Percentiles rank a stretch among this genome's conserved stretches.
These are phyloP conservation scores for Ichneumoninae sp. DNA, from an alignment of 2,888 invertebrate species.

Conservation along the genomic window DNA sequence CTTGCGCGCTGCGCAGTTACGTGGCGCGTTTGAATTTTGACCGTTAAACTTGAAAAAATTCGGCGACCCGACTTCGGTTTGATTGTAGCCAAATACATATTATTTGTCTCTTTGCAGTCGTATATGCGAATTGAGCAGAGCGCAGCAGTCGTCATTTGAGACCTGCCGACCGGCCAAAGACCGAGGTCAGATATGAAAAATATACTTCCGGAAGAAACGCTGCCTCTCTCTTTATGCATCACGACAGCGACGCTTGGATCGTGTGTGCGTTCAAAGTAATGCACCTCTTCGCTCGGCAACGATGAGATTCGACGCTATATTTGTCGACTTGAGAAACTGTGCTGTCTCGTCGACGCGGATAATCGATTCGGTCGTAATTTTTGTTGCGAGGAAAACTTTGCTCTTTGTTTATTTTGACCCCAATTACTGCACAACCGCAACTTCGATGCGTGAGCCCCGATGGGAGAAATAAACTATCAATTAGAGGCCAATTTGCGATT, in stretches of 20 bases:
- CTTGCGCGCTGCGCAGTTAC: background rate
- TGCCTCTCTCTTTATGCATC: background rate
- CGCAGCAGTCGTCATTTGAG: too few species aligned
- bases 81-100: background rate
- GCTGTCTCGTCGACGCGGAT: background rate
- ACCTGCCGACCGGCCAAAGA: background rate
- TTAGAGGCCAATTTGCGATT: background rate
- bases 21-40: conserved; percentile 38
- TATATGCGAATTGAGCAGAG: too few species aligned
- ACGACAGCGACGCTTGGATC: conserved; percentile 34
- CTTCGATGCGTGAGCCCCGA: background rate
- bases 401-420: background rate
- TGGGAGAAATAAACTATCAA: background rate
- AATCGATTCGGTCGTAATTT: background rate
- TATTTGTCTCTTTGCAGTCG: background rate
- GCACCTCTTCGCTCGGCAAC: conserved; percentile 13
- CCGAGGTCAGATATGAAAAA: background rate
- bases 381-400: background rate
- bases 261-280: conserved; percentile 51
- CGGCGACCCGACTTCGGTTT: background rate
- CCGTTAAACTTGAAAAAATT: background rate
- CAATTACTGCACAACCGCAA: background rate
- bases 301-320: conserved; percentile 18
- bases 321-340: conserved; percentile 39
- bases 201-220: background rate